Base-by-base conservation (phyloP, 2,888 invertebrate genomes). In the Chrysolina americana region DNA sequence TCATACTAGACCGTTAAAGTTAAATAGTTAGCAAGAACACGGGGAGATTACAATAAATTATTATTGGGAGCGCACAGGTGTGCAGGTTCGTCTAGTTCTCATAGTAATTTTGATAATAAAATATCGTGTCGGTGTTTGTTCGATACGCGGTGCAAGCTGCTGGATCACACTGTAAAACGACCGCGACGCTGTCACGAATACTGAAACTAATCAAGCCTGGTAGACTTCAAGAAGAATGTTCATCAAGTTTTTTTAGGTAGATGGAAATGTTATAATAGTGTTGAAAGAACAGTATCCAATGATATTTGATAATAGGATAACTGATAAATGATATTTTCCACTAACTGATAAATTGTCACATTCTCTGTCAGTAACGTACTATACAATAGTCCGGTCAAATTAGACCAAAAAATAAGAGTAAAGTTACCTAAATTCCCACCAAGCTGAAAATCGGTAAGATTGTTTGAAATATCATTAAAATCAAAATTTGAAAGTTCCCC, bases 71-170 rank as follows among this genome's bases (percentile, higher is more conserved):
- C 41, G 63, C 23, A 44, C 75, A 72, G 72, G 70, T 75, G 75
- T 63, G 53, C 44, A 41, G 44, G 69, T 53, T 50, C 74, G 79
- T 80, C 79, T 82, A 74, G 80, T 81, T 82, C 82, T 77, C 82
- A 82, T 78, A 81, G 81, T 82, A 82, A 81, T 81, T 82, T 82
- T 80, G 78, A 80, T 79, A 81, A 74, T 80, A 79, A 76, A 78
- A 79, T 79, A 71, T 79, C 81, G 79, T 81, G 81, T 78, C 77
- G 71, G 77, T 80, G 82, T 82, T 82, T 82, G 82, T 82, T 82
- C 82, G 81, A 82, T 82, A 82, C 68, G 74, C 75, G 78, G 80
- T 80, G 81, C 80, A 79, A 81, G 81, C 77, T 71, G 76, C 73
- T 71, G 74, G 68, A 77, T 75, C 78, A 75, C 70, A 72, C 75